Percentiles rank a stretch among this genome's conserved stretches.
Conservation (phyloP, 2,113 vertebrate genomes). For the Pelodiscus sinensis region DNA sequence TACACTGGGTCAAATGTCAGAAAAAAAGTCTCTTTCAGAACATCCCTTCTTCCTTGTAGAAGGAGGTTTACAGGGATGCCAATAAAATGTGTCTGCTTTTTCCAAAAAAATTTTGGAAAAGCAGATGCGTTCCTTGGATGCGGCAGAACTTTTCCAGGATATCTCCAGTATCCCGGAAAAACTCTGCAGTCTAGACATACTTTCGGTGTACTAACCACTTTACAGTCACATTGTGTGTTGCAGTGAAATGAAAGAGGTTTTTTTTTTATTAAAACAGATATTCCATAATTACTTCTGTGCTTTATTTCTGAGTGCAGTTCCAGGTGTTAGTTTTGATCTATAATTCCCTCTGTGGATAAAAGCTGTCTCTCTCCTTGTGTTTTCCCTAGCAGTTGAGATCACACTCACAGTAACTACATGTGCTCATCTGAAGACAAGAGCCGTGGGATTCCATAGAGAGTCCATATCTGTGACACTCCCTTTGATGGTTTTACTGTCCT, state of each 20-base stretch:
- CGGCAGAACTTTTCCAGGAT: no score
- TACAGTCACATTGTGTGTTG: background rate
- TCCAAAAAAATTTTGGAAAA: no score
- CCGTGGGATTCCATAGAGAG: background rate
- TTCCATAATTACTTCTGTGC: background rate
- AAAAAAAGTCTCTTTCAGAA: no score
- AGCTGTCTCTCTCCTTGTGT: background rate
- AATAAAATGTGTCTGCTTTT: no score
- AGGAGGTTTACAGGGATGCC: no score
- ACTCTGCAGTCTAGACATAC: no score
- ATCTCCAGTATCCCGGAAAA: no score
- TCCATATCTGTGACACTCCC: background rate
- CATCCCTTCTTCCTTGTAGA: no score
- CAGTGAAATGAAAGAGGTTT: background rate
- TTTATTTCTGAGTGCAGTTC: background rate
- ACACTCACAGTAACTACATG: background rate
- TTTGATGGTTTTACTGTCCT: background rate
- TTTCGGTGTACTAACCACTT: background rate
- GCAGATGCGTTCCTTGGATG: no score
- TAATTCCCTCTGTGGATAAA: slow-evolving; percentile 34
- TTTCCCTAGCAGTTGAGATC: background rate
- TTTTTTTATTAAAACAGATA: background rate
- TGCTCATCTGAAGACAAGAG: accelerated
- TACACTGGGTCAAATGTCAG: no score
- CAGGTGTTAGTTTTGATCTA: background rate